These are phyloP conservation scores for Sus cebifrons DNA, from an alignment of 2,797 vertebrate genomes.

Conservation along the genomic window DNA sequence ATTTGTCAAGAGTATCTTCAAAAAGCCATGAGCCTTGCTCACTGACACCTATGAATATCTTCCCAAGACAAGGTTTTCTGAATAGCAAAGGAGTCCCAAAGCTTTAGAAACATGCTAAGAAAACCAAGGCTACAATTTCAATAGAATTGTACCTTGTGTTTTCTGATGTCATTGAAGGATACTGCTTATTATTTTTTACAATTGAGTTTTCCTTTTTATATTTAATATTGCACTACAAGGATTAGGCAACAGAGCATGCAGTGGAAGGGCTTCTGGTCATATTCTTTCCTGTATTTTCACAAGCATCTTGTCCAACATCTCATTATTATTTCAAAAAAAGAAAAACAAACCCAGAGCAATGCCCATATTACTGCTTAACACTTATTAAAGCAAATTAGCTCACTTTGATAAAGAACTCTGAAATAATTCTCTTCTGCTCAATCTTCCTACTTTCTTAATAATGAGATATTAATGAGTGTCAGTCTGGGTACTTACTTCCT, in stretches of 20 bases:
- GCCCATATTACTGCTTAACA: constrained; percentile 71
- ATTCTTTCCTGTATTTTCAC: constrained; percentile 55
- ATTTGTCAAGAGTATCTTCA: constrained; percentile 23
- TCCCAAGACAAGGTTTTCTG: not conserved
- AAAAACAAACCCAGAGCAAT: constrained; percentile 37
- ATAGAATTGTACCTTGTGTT: constrained; percentile 40
- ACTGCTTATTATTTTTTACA: constrained; percentile 24
- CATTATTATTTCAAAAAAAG: constrained; percentile 63
- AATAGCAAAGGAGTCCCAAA: not conserved
- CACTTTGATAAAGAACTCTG: constrained; percentile 80
- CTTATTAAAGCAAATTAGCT: constrained; percentile 79
- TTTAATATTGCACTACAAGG: constrained; percentile 69
- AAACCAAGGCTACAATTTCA: constrained; percentile 61
- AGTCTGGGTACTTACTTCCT: constrained; percentile 84
- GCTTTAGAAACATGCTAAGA: constrained; percentile 3
- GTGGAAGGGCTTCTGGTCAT: constrained; percentile 50
- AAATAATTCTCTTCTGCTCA: constrained; percentile 81
- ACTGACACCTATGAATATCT: not conserved
- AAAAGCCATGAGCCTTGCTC: not conserved
- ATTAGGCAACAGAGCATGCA: constrained; percentile 55
- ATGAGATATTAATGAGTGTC: constrained; percentile 83
- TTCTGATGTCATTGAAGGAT: constrained; percentile 59
- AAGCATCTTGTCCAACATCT: constrained; percentile 70
- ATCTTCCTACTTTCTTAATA: constrained; percentile 85
- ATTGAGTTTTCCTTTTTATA: constrained; percentile 71